Evolutionary conservation across 2,113 vertebrate species (phyloP).

Genomic region (Spizaetus ornatus): DNA sequence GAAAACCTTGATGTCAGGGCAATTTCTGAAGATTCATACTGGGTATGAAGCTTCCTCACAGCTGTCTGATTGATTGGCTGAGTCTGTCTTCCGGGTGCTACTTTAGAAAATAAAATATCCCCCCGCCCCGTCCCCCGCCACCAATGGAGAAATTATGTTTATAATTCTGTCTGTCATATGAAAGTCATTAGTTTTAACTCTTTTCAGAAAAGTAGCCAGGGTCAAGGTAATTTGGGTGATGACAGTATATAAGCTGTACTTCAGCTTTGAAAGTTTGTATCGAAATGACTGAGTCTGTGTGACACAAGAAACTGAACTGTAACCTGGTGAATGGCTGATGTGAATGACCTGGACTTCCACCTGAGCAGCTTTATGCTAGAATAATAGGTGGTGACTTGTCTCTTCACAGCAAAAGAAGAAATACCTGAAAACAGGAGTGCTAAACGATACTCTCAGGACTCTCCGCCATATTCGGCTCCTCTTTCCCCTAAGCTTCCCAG

Average conservation of each 20-base stretch:
- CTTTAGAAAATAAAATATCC: not conserved
- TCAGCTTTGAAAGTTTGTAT: not conserved
- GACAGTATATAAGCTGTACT: not conserved
- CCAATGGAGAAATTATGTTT: not conserved
- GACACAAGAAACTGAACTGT: not conserved
- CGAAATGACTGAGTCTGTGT: not conserved
- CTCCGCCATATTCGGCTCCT: slow-evolving; percentile 79
- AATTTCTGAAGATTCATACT: not conserved
- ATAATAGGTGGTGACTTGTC: not conserved
- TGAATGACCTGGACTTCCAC: not conserved
- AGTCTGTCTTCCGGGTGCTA: not conserved
- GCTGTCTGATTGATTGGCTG: not conserved
- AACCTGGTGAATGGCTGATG: not conserved
- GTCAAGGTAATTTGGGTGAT: not conserved
- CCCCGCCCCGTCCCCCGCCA: not conserved
- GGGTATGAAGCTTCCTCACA: not conserved
- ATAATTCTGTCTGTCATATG: not conserved
- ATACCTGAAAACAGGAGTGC: slow-evolving; percentile 74
- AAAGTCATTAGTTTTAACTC: not conserved
- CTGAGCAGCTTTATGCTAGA: not conserved
- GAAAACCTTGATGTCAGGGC: not conserved
- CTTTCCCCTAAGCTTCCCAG: slow-evolving; percentile 86
- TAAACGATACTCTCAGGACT: slow-evolving; percentile 83
- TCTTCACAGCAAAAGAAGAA: slow-evolving; percentile 83
- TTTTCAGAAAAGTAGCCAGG: not conserved